Percentiles rank a stretch among this genome's conserved stretches.
phyloP scores from a whole-genome alignment of 2,797 vertebrate genomes.

The Siniperca obscura region DNA sequence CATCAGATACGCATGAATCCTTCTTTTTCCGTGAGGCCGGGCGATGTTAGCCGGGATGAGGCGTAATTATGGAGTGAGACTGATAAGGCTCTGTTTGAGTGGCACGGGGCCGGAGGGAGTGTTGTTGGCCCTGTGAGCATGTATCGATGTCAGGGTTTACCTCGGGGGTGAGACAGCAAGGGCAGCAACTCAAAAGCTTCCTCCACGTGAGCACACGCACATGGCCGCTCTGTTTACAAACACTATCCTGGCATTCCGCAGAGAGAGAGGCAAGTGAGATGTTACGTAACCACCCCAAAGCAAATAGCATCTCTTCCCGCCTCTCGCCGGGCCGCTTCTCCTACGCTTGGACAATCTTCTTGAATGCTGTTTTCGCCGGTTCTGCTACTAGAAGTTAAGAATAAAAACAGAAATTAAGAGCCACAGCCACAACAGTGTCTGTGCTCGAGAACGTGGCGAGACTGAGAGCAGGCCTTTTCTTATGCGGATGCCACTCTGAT shows the following conservation, averaged over 20 bases:
- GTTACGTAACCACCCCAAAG: conserved; percentile 82
- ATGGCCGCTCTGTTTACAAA: conserved; percentile 92
- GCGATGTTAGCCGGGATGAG: conserved; percentile 22
- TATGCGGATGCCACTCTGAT: conserved; percentile 26
- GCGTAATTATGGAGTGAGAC: conserved; percentile 68
- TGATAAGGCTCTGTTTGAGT: conserved; percentile 68
- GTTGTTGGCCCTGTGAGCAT: conserved; percentile 64
- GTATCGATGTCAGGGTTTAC: conserved; percentile 83
- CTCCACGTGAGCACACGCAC: conserved; percentile 85
- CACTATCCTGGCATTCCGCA: conserved; percentile 87
- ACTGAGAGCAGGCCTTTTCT: conserved; percentile 33
- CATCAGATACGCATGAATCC: not conserved
- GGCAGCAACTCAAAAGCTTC: conserved; percentile 78
- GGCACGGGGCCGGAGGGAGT: conserved; percentile 62
- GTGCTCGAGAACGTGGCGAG: conserved; percentile 20
- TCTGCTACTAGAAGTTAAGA: conserved; percentile 25
- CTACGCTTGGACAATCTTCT: conserved; percentile 66
- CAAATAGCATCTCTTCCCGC: conserved; percentile 76
- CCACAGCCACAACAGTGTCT: not conserved
- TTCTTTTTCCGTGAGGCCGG: conserved; percentile 8
- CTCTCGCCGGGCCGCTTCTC: conserved; percentile 43
- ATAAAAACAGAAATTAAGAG: conserved; percentile 31
- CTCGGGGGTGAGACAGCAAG: conserved; percentile 78
- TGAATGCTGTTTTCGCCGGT: conserved; percentile 36
- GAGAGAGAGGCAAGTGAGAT: conserved; percentile 71